Base-by-base conservation (phyloP, 2,113 vertebrate species). In the Sylvilagus bachmani region DNA sequence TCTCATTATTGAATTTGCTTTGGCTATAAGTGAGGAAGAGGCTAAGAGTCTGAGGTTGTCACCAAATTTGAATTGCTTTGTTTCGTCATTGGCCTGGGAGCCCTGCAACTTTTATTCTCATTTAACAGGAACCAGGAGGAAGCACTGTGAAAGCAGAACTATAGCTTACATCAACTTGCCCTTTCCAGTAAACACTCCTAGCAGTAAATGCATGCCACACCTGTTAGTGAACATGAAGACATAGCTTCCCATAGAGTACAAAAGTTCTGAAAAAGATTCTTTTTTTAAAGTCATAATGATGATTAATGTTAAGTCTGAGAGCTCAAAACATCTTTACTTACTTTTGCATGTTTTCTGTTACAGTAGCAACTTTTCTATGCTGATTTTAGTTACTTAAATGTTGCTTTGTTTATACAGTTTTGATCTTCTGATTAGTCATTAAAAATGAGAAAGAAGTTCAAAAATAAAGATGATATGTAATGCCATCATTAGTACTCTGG, bases 101-200 rank as follows among this genome's bases (percentile, higher is more conserved):
- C 8, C 38, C 74, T 70, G 55, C 49, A 74, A 25, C 10, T 73
- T 85, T 82, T n/a, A 22, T 49, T 70, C 44, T 75, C 44, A 61
- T 58, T 67, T 25, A 19, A 62, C 78, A 67, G 49, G 55, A 92
- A 95, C 95, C 66, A 71, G 74, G 88, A 95, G 95, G 82, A 29
- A 75, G 13, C 61, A 17, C 38, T 83, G 38, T 95, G 88, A 96
- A 95, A 96, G 88, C 12, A 67, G 10, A 95, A 74, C n/a, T 77
- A 49, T 0, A 44, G 25, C 81, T 78, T 27, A 13, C 10, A 89
- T 16, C 22, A 29, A 38, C 51, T 49, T 17, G 38, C 79, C 86
- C 83, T 94, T 97, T 96, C 85, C 85, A 31, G 19, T 92, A 97
- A 97, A 61, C 61, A 49, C 79, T n/a, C 21, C 12, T 1, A 1